Base-by-base conservation (phyloP, 2,888 invertebrate genomes). In the Mythimna lalbum region DNA sequence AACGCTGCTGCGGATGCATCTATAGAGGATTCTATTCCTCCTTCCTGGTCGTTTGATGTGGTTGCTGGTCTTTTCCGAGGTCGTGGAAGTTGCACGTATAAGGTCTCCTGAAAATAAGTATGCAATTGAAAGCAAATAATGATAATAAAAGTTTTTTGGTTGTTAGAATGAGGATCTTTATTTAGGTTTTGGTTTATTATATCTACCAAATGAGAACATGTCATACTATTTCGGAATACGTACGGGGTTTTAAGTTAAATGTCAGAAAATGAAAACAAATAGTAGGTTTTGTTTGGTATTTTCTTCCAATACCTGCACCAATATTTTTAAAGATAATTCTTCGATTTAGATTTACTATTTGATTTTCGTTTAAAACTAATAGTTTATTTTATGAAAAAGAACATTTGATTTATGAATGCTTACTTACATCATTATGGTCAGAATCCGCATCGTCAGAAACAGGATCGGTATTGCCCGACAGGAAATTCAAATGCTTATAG, bases 401-500 rank as follows among this genome's bases (percentile, higher is more conserved):
- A 50, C 50, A 7, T 5, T 31, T 31, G 5, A 27, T 65, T 21
- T 50, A 23, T 2, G 3, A 19, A 50, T 14, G 2, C 12, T n/a
- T 60, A 60, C 76, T 76, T 76, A 76, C 76, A 1, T 68, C 63
- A 52, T 73, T 60, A 19, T 52, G 12, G 9, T 76, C 81, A 21
- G 65, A 57, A 39, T 76, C 81, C 4, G 69, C 68, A 9, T 74
- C 79, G 0, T 57, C 73, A n/a, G 57, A 52, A 33, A 19, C 55
- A 17, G 67, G 43, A 12, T 63, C 49, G 6, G 43, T 57, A n/a
- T 52, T 55, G 21, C 81, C 81, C 19, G 81, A 73, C 5, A 81
- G 61, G 69, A 81, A 81, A n/a, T 63, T 59, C 52, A 81, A 49
- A 53, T 69, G 61, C 9, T 73, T 57, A 67, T 83, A 81, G 55